Base-by-base conservation (phyloP, 2,113 vertebrate species). In the Gobio gobio region DNA sequence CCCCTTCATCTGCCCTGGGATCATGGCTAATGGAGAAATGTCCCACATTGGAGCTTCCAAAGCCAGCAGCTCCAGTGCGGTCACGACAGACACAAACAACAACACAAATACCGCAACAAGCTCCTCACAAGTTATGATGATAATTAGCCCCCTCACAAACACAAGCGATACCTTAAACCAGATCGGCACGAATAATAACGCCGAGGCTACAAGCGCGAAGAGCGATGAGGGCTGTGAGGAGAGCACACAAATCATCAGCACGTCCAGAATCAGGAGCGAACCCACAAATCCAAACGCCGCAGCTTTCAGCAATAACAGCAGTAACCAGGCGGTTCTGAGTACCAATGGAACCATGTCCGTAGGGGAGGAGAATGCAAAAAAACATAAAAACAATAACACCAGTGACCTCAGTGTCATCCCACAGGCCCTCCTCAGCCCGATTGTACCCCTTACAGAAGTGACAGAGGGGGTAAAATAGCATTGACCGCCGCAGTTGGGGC, bases 381-480 rank as follows among this genome's bases (percentile, higher is more conserved):
- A 83, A 64, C 51, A 64, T 24, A 83, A 82, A 82, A 88, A 63
- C 85, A 83, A 82, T 78, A 88, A 63, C 85, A 89, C 83, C 90
- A 89, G 86, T 81, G 86, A 89, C 85, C 87, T 89, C 87, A 77
- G 83, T 58, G 89, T 84, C 87, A 86, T 78, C 75, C 84, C 85
- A 64, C 89, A 90, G 43, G 78, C 88, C 40, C 79, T 82, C 51
- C 85, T 83, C 68, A 40, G 86, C 85, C 83, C 87, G 26, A 84
- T 85, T 54, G 84, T 86, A 75, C 86, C 86, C 72, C 80, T 89
- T 54, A 56, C 82, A 80, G 83, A 87, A 64, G 90, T 90, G 45
- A 89, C 85, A 16, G 94, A 95, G 90, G 95, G 96, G 93, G 94
- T 95, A 93, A 96, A 97, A 96, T 97, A 96, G 95, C 95, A 92